Base-by-base conservation (phyloP, 2,797 vertebrate genomes). In the Sebastolobus altivelis region DNA sequence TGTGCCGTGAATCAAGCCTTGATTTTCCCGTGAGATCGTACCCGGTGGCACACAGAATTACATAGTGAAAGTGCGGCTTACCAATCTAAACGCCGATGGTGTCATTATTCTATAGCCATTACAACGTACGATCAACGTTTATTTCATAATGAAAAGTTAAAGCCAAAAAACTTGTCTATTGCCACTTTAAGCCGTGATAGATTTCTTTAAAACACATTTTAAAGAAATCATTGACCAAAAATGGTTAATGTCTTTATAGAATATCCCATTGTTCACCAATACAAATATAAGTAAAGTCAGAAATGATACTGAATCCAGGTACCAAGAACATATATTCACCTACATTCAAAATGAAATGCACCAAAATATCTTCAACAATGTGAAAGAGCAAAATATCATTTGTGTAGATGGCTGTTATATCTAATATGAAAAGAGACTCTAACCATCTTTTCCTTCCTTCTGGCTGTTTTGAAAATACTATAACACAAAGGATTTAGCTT, bases 391-490 rank as follows among this genome's bases (percentile, higher is more conserved):
- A 10, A 4, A 63, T 16, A 13, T 7, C 46, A 25, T 46, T 65
- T 62, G 37, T 70, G n/a, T 29, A 18, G 16, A 58, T 52, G 20
- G 33, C 8, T 2, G n/a, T 13, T 65, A 61, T 16, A 55, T 76
- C 27, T 66, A 40, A n/a, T 12, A 65, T 27, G n/a, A 62, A 16
- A 55, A 54, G n/a, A 49, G 1, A 46, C 29, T 11, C 43, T 5
- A 25, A 56, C 5, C 13, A 29, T 56, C 5, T 22, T 49, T 46
- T 46, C 8, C 16, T 31, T 72, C 22, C 63, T 56, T 22, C 37
- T 37, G 61, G 62, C 63, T 38, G 9, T 62, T 67, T 72, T 56
- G 5, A 72, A 72, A 70, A 75, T 14, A 52, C 8, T 11, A n/a
- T 49, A 1, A 16, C 14, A 63, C 29, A 56, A 18, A 76, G 0